Evolutionary conservation across 2,888 invertebrate species (phyloP).

Genomic region (Abrostola tripartita): DNA sequence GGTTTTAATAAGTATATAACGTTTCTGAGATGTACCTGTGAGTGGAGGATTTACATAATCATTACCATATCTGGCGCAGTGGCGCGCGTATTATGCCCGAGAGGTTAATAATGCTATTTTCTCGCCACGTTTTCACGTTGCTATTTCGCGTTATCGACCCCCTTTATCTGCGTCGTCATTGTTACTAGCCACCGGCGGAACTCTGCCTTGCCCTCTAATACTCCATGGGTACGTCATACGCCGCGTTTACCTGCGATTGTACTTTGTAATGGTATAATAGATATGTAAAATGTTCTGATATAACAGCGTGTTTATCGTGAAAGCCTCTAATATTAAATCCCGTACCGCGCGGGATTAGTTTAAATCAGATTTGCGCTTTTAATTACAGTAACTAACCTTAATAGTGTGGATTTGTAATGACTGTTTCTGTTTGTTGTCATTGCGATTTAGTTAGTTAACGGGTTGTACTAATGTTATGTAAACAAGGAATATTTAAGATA

Average conservation of each 20-base stretch:
- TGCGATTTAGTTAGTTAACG: constrained; percentile 31
- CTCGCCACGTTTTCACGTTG: constrained; percentile 88
- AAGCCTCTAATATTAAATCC: constrained; percentile 37
- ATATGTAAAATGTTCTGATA: constrained; percentile 28
- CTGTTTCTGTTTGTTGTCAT: constrained; percentile 30
- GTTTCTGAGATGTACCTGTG: constrained; percentile 86
- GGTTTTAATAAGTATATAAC: constrained; percentile 88
- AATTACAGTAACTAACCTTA: constrained; percentile 49
- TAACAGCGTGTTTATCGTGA: constrained; percentile 44
- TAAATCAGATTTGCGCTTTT: constrained; percentile 51
- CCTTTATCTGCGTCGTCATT: constrained; percentile 87
- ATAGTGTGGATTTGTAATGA: constrained; percentile 38
- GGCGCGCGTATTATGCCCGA: constrained; percentile 87
- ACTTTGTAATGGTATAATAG: constrained; percentile 45
- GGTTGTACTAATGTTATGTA: constrained; percentile 17
- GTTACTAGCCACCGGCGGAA: constrained; percentile 84
- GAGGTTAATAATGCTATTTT: constrained; percentile 89
- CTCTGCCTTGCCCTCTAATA: constrained; percentile 73
- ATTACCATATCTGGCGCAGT: constrained; percentile 88
- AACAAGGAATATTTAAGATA: constrained; percentile 9
- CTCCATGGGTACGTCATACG: constrained; percentile 49
- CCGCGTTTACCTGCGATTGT: constrained; percentile 40
- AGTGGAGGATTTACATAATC: constrained; percentile 88
- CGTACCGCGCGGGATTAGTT: constrained; percentile 38
- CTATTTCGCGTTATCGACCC: constrained; percentile 87